Evolutionary conservation across 2,113 vertebrate genomes (phyloP), one percentile per base, ranked within the genome.

Genomic region (Cyphomyrus discorhynchus): DNA sequence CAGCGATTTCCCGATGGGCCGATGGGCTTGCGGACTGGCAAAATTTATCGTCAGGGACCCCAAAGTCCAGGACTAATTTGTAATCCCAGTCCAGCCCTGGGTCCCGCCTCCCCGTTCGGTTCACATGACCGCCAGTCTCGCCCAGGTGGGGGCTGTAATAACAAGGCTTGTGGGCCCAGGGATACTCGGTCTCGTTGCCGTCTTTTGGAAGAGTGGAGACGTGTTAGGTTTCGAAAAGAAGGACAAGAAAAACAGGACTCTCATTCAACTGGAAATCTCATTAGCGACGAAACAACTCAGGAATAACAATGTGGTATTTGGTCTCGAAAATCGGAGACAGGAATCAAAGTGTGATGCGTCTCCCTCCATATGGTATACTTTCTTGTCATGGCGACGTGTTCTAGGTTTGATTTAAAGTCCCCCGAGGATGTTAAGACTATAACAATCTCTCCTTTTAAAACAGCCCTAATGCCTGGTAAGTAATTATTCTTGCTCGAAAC

Each of bases 251-350:
- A 92, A 92, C 91, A 90, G 42, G 70, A 90, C 88, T 92, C 90
- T 42, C 88, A 77, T 91, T 90, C 88, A 92, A 91, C 92, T 93
- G 93, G 92, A 92, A 93, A 93, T 92, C 92, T 92, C 93, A 93
- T 93, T 93, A 93, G 89, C 90, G 89, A 88, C 56, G 50, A 86
- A 91, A 93, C 90, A 92, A 91, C 91, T 93, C 90, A 89, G 90
- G 77, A 93, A 92, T 90, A 92, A 93, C 90, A 93, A 91, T 91
- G 93, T 88, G 92, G 90, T 92, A 85, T 58, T 88, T 91, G 90
- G 91, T 90, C 93, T 92, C 83, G 90, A 86, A 93, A 92, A 92
- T 27, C 19, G n/a, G 86, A 90, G 83, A 89, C 56, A 89, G 91
- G 89, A 87, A 89, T 90, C 91, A 89, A 89, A 91, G 92, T 88